Base-by-base conservation (phyloP, 2,888 invertebrate genomes). In the Euproctis similis region DNA sequence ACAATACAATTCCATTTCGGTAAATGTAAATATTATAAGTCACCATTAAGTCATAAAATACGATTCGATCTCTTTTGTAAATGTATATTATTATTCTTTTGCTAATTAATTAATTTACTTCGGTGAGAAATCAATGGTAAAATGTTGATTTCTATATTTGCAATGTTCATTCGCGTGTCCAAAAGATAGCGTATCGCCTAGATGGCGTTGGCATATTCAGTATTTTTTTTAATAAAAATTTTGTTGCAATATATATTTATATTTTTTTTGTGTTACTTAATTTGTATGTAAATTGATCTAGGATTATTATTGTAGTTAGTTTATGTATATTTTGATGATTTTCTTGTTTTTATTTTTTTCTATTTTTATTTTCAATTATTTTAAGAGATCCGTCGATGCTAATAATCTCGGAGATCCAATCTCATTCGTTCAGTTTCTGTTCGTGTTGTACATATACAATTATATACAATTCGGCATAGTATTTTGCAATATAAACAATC, bases 161-260 rank as follows among this genome's bases (percentile, higher is more conserved):
- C 60, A 47, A 53, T 51, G 41, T 56, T 58, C 54, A 57, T 46
- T 54, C 43, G 53, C 55, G 46, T 59, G 58, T 52, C 61, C n/a
- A 56, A 53, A 49, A 55, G 26, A 37, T 36, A 32, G 49, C 35
- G 28, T 43, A 33, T 43, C 51, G 45, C 43, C n/a, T n/a, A n/a
- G 53, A 50, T 49, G 53, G 46, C 55, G 52, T 45, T 51, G 14
- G n/a, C 56, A 57, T 65, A 47, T 54, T 54, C 63, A 60, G 59
- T 63, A 61, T 63, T 62, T 59, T n/a, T n/a, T n/a, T n/a, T 45
- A 44, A 29, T 44, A 42, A 65, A 65, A 60, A 68, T 73, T 73
- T 72, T 58, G 81, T 81, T 84, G 82, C 82, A 82, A 82, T 84
- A 82, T 78, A n/a, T n/a, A n/a, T n/a, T n/a, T n/a, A n/a, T n/a